Percentiles rank a stretch among this genome's conserved stretches.
Conservation (phyloP, 2,888 invertebrate species). For the Polyploca ridens region DNA sequence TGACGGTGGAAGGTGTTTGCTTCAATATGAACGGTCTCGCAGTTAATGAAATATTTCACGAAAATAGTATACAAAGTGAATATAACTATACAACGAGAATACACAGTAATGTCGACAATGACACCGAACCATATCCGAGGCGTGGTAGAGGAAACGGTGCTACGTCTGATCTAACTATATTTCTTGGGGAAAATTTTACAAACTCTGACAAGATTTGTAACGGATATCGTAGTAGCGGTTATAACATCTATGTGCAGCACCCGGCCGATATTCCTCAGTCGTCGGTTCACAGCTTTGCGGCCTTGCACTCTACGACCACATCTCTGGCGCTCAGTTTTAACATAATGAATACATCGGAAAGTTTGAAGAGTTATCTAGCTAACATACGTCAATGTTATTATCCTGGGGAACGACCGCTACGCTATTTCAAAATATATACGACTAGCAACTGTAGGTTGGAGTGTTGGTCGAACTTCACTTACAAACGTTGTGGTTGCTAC, state of each 20-base stretch:
- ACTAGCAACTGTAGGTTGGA: constrained; percentile 54
- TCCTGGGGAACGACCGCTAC: constrained; percentile 41
- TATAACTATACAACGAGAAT: constrained; percentile 25
- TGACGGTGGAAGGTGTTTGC: constrained; percentile 6
- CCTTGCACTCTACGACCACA: constrained; percentile 39
- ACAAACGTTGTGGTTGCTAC: constrained; percentile 45
- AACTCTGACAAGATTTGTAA: constrained; percentile 42
- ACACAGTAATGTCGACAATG: neutral
- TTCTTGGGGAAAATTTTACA: constrained; percentile 22
- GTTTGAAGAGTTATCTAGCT: constrained; percentile 34
- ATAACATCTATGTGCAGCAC: constrained; percentile 59
- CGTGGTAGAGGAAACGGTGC: constrained; percentile 45
- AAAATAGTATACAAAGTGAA: constrained; percentile 26
- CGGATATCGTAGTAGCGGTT: constrained; percentile 37
- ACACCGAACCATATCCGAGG: constrained; percentile 37
- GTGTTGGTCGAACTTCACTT: constrained; percentile 53
- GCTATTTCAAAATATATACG: constrained; percentile 56
- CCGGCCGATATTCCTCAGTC: constrained; percentile 56
- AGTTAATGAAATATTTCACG: constrained; percentile 39
- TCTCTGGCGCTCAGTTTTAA: constrained; percentile 53
- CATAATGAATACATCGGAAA: constrained; percentile 42
- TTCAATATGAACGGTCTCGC: constrained; percentile 3
- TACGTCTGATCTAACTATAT: constrained; percentile 40
- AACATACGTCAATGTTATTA: constrained; percentile 60
- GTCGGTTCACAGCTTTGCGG: constrained; percentile 51